These are phyloP conservation scores for Paraplagusia blochii DNA, from an alignment of 2,113 vertebrate genomes.

Conservation along the genomic window DNA sequence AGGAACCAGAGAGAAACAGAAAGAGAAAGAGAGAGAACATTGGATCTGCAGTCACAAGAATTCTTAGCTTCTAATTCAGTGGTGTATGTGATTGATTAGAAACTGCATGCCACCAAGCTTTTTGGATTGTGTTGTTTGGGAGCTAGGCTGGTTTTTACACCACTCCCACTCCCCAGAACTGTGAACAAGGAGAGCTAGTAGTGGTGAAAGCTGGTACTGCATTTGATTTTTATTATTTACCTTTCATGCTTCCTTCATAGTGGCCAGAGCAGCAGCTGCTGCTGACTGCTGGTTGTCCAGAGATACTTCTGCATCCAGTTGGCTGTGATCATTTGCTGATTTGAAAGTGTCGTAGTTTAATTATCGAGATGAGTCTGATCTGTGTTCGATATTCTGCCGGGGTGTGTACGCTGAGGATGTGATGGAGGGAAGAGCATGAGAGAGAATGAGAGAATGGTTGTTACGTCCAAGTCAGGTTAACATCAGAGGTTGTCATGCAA, in stretches of 20 bases:
- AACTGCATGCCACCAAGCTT: conserved; percentile 61
- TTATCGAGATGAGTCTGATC: conserved; percentile 36
- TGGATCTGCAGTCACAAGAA: conserved; percentile 15
- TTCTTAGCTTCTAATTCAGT: conserved; percentile 30
- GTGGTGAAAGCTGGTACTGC: conserved; percentile 64
- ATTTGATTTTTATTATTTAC: conserved; percentile 4
- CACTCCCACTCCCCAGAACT: conserved; percentile 23
- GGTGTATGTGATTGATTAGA: conserved; percentile 55
- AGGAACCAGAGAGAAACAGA: conserved; percentile 24
- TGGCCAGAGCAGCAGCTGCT: conserved; percentile 31
- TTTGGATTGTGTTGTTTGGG: conserved; percentile 36
- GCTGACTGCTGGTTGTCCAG: conserved; percentile 31
- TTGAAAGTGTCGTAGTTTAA: conserved; percentile 40
- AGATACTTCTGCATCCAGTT: conserved; percentile 33
- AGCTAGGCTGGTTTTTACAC: conserved; percentile 37
- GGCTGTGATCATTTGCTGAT: conserved; percentile 29
- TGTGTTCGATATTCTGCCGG: conserved; percentile 34
- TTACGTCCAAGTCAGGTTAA: conserved; percentile 33
- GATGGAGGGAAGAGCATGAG: conserved; percentile 17
- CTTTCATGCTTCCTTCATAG: conserved; percentile 43
- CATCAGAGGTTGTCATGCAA: conserved; percentile 22
- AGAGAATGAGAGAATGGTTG: conserved; percentile 23
- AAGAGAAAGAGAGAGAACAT: conserved; percentile 15
- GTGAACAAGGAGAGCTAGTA: conserved; percentile 46
- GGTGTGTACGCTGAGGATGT: conserved; percentile 28